phyloP scores from a whole-genome alignment of 2,797 vertebrate species.

The Cuniculus paca region DNA sequence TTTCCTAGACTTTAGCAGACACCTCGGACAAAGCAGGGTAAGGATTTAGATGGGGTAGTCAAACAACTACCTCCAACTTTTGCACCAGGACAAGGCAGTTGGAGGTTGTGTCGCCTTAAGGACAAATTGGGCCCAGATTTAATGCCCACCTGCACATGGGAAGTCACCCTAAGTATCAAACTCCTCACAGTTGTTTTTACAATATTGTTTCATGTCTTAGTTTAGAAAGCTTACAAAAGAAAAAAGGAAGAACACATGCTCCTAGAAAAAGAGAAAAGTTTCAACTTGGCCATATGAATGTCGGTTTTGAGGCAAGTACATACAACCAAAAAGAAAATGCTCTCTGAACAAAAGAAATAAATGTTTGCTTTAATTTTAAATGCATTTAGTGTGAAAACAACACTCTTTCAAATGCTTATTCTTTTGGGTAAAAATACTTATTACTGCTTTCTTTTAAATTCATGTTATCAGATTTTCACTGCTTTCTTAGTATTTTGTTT shows the following conservation, averaged over 20 bases:
- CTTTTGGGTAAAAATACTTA: not conserved
- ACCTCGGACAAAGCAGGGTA: not conserved
- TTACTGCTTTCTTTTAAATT: conserved; percentile 34
- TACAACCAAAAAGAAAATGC: not conserved
- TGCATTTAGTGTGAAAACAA: not conserved
- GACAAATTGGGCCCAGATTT: not conserved
- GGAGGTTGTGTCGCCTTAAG: not conserved
- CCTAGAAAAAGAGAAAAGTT: not conserved
- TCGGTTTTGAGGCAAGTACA: not conserved
- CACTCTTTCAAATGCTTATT: not conserved
- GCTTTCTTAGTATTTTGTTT: not conserved
- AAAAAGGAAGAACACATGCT: not conserved
- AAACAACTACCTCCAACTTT: not conserved
- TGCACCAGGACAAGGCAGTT: not conserved
- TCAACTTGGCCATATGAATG: not conserved
- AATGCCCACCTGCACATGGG: not conserved
- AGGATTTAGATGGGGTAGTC: not conserved
- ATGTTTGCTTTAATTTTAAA: conserved; percentile 20
- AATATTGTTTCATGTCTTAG: not conserved
- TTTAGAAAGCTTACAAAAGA: not conserved
- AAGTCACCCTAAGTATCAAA: not conserved
- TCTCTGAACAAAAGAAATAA: not conserved
- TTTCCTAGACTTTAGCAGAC: not conserved
- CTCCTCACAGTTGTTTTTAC: not conserved
- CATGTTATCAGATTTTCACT: not conserved